phyloP scores from a whole-genome alignment of 2,888 invertebrate species.

The Luperina testacea region DNA sequence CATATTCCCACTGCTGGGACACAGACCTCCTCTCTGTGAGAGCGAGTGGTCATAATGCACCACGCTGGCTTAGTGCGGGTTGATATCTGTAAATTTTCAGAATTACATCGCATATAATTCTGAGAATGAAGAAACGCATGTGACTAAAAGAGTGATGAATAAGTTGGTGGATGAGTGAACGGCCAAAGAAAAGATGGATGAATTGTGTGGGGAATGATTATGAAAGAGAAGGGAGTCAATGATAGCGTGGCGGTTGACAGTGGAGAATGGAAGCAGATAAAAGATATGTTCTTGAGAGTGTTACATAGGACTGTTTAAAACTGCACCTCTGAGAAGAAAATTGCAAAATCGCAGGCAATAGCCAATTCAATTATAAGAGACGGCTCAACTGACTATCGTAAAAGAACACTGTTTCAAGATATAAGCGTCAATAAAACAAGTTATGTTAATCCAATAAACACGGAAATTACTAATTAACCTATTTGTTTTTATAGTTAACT shows the following conservation, averaged over 20 bases:
- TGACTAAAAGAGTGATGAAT: not conserved
- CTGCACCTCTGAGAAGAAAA: not conserved
- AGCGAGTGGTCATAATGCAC: not conserved
- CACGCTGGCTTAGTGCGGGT: not conserved
- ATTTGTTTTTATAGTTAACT: slow-evolving; percentile 23
- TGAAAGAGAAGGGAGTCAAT: not conserved
- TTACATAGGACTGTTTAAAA: not conserved
- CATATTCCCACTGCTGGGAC: not conserved
- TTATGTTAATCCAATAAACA: slow-evolving; percentile 36
- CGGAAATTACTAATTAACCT: slow-evolving; percentile 36
- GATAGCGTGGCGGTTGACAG: not conserved
- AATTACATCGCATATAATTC: not conserved
- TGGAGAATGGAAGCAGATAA: not conserved
- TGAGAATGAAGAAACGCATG: not conserved
- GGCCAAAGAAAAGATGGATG: not conserved
- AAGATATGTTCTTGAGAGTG: not conserved
- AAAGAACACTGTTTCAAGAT: not conserved
- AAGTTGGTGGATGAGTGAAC: not conserved
- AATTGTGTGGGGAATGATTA: not conserved
- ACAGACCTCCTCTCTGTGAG: not conserved
- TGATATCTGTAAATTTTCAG: too few species aligned
- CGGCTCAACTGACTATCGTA: not conserved
- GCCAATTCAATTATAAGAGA: not conserved
- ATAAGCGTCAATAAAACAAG: slow-evolving; percentile 23
- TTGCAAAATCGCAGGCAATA: not conserved